Percentiles rank a stretch among this genome's conserved stretches.
phyloP scores from a whole-genome alignment of 2,113 vertebrate species.

The Scomber japonicus region DNA sequence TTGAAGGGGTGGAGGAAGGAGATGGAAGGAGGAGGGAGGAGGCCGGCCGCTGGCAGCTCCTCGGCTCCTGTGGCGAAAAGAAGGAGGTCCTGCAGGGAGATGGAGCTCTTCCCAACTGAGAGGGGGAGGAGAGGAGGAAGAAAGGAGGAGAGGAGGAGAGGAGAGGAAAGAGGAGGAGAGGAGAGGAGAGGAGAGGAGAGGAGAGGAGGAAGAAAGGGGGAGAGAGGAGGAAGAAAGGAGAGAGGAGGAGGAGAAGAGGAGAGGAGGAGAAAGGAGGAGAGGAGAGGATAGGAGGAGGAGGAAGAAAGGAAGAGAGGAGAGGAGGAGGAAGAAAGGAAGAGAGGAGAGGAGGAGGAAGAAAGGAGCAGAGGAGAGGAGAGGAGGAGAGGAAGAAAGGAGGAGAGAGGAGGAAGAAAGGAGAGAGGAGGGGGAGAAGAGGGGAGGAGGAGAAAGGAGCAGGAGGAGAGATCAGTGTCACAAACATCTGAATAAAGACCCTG shows the following conservation, averaged over 20 bases:
- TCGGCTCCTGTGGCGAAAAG: slow-evolving; percentile 87
- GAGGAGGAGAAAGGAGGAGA: neutral
- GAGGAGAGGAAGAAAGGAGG: neutral
- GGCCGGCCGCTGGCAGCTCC: slow-evolving; percentile 85
- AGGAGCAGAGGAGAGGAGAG: neutral
- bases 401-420: neutral
- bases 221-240: too few relatives aligned
- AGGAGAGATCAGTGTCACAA: too few relatives aligned
- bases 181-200: too few relatives aligned
- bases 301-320: fast-evolving
- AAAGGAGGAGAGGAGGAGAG: neutral
- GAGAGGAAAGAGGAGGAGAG: slow-evolving; percentile 26
- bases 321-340: too few relatives aligned
- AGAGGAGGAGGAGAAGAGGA: neutral
- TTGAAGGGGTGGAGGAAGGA: slow-evolving; percentile 83
- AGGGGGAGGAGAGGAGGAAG: neutral
- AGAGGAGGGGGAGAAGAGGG: too few relatives aligned
- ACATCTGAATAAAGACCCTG: too few relatives aligned
- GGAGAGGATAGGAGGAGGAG: too few relatives aligned
- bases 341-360: too few relatives aligned
- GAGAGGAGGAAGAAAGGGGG: neutral
- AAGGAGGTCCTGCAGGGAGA: slow-evolving; percentile 91
- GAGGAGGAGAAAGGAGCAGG: neutral
- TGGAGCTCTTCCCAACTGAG: slow-evolving; percentile 87
- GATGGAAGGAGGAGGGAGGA: slow-evolving; percentile 87